phyloP scores from a whole-genome alignment of 2,113 vertebrate species.

The Eulemur rufifrons region DNA sequence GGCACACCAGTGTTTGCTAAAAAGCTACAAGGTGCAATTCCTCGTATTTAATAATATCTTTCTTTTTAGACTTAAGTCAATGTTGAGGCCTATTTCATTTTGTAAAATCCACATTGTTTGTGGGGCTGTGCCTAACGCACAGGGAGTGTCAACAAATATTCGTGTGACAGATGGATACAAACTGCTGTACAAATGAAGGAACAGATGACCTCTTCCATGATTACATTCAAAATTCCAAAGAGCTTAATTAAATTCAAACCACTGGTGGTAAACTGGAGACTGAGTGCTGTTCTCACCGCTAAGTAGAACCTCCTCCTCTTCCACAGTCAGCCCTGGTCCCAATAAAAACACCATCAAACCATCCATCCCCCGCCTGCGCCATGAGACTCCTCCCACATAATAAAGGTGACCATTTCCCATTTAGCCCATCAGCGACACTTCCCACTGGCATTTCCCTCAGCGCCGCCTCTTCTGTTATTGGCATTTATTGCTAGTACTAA shows the following conservation, averaged over 20 bases:
- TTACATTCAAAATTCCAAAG: background rate
- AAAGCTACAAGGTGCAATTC: background rate
- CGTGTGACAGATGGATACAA: background rate
- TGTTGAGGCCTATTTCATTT: background rate
- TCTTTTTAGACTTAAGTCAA: background rate
- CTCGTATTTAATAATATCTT: background rate
- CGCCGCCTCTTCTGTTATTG: background rate
- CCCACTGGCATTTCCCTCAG: background rate
- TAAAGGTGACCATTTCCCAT: background rate
- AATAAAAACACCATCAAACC: background rate
- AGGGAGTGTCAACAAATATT: background rate
- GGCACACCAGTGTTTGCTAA: background rate
- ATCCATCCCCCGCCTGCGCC: rapidly evolving
- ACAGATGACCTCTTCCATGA: background rate
- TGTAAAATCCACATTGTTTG: background rate
- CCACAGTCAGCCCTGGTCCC: background rate
- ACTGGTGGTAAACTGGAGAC: background rate
- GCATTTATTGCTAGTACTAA: conserved; percentile 18
- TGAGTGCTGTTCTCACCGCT: background rate
- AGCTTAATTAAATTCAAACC: background rate
- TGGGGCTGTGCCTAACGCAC: background rate
- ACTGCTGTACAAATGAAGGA: background rate
- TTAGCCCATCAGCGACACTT: background rate
- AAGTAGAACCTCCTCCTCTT: background rate
- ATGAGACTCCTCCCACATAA: rapidly evolving